A percentile compares a stretch with the other conserved stretches of the same genome.
phyloP scores from a whole-genome alignment of 2,888 invertebrate genomes.

The Vesta saturnalis region DNA sequence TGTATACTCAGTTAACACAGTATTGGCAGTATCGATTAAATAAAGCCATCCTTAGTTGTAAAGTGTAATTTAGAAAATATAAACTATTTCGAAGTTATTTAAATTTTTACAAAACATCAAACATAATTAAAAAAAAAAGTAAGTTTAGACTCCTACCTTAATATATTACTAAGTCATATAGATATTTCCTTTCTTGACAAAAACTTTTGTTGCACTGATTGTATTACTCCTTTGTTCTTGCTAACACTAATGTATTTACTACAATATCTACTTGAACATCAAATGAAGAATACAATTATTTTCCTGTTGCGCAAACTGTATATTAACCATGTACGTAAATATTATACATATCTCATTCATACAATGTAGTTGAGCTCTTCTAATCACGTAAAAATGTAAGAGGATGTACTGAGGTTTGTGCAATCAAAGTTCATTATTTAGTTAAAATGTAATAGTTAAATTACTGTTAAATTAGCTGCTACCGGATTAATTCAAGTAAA shows the following conservation, averaged over 20 bases:
- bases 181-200: background rate
- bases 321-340: constrained; percentile 26
- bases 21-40: no score
- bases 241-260: background rate
- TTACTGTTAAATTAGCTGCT: constrained; percentile 39
- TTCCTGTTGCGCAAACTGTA: constrained; percentile 35
- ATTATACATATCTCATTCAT: constrained; percentile 30
- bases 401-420: constrained; percentile 22
- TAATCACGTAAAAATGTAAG: constrained; percentile 30
- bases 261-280: constrained; percentile 24
- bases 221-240: background rate
- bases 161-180: background rate
- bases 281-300: constrained; percentile 28
- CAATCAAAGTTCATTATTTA: constrained; percentile 38
- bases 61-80: no score
- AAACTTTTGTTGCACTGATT: constrained; percentile 1
- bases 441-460: constrained; percentile 38
- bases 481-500: constrained; percentile 35
- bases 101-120: no score
- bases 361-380: constrained; percentile 26
- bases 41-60: no score
- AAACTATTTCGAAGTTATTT: no score
- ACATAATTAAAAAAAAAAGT: no score
- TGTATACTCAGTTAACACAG: no score
- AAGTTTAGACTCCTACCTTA: background rate